These are phyloP conservation scores for Periphyllus acericola DNA, from an alignment of 2,888 invertebrate genomes.

Conservation along the genomic window DNA sequence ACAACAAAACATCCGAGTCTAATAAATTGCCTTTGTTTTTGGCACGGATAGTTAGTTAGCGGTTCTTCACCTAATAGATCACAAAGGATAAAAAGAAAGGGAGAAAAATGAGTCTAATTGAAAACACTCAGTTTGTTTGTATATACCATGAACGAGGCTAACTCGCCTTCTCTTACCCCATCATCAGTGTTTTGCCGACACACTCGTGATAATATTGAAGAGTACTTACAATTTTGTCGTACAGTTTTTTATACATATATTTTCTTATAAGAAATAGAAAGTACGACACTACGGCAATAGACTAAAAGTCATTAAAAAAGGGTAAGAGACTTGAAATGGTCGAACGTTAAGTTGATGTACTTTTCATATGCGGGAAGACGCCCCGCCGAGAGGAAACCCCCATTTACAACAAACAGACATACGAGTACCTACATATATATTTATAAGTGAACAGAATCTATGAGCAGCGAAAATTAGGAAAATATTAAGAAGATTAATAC, in stretches of 20 bases:
- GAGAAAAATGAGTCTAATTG: conserved; percentile 56
- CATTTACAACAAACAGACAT: background rate
- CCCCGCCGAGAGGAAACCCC: background rate
- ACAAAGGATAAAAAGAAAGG: conserved; percentile 42
- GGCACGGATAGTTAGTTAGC: conserved; percentile 45
- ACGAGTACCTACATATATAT: background rate
- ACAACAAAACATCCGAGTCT: conserved; percentile 38
- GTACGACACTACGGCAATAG: conserved; percentile 2
- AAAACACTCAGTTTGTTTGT: conserved; percentile 52
- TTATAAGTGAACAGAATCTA: conserved; percentile 12
- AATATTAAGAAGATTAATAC: background rate
- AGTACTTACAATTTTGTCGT: conserved; percentile 42
- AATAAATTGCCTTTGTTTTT: conserved; percentile 53
- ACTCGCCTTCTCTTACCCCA: conserved; percentile 4
- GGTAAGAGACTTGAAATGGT: conserved; percentile 48
- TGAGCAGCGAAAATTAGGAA: background rate
- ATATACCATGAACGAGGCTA: conserved; percentile 16
- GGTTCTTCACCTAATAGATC: conserved; percentile 45
- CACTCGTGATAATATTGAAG: conserved; percentile 47
- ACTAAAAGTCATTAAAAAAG: conserved; percentile 48
- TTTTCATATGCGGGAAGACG: background rate
- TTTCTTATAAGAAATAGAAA: conserved; percentile 31
- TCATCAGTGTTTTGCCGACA: background rate
- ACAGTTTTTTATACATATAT: conserved; percentile 23
- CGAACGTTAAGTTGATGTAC: conserved; percentile 12